phyloP scores from a whole-genome alignment of 2,113 vertebrate species.

The Dasyurus viverrinus region DNA sequence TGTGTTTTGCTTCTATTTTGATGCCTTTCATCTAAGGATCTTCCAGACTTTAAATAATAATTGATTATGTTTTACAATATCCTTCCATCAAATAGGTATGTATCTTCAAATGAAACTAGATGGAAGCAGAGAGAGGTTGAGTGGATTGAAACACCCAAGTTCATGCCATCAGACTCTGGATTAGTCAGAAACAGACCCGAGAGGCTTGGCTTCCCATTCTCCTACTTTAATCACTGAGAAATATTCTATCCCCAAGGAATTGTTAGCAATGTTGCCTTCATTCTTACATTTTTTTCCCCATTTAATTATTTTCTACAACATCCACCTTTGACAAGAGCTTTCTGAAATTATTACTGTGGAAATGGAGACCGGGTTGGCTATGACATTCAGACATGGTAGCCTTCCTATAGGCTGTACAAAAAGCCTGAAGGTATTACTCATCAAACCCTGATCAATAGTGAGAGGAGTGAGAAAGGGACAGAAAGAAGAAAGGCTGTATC shows the following conservation, averaged over 20 bases:
- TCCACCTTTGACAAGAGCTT: conserved; percentile 18
- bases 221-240: conserved; percentile 40
- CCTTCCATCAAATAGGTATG: background rate
- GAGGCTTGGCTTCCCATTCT: background rate
- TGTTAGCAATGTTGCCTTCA: background rate
- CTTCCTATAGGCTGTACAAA: background rate
- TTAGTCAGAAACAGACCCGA: conserved; percentile 33
- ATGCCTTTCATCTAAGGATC: conserved; percentile 63
- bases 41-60: conserved; percentile 59
- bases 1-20: conserved; percentile 55
- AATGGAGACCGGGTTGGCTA: conserved; percentile 26
- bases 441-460: conserved; percentile 56
- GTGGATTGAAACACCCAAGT: background rate
- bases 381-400: conserved; percentile 18
- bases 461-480: background rate
- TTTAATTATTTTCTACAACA: conserved; percentile 51
- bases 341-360: conserved; percentile 24
- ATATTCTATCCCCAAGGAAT: conserved; percentile 10
- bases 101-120: conserved; percentile 20
- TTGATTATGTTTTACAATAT: conserved; percentile 58
- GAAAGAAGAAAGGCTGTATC: conserved; percentile 36
- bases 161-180: background rate
- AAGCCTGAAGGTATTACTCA: conserved; percentile 49
- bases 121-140: conserved; percentile 36
- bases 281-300: conserved; percentile 36